phyloP scores from a whole-genome alignment of 1,140 invertebrate genomes.

The Brachionus asplanchnoidis region DNA sequence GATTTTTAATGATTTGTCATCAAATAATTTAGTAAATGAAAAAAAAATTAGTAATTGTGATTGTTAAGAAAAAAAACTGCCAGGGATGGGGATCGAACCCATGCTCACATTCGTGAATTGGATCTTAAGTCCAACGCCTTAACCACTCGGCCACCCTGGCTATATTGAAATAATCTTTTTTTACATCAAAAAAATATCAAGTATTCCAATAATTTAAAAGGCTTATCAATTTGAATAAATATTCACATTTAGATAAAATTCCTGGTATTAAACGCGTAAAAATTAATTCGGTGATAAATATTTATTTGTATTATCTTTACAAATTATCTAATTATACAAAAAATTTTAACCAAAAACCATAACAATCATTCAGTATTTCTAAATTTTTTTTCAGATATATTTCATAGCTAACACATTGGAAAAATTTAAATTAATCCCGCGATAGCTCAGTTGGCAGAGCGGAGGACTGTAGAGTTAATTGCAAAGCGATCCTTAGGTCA shows the following conservation, averaged over 20 bases:
- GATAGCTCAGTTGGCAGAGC: constrained; percentile 41
- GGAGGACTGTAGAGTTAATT: constrained; percentile 41
- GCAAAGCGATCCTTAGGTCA: constrained; percentile 42
- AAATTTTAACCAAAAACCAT: too few relatives aligned
- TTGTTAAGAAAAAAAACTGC: neutral
- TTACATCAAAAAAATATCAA: neutral
- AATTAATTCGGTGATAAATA: neutral
- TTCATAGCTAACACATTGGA: neutral
- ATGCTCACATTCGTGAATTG: constrained; percentile 30
- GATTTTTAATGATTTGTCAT: too few relatives aligned
- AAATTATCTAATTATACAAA: neutral
- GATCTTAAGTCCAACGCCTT: constrained; percentile 32
- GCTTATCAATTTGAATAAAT: neutral
- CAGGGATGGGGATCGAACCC: constrained; percentile 38
- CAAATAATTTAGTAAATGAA: too few relatives aligned
- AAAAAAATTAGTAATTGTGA: too few relatives aligned
- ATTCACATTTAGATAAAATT: neutral
- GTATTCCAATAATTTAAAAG: neutral
- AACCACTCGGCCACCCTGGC: constrained; percentile 22
- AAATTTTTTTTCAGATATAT: too few relatives aligned
- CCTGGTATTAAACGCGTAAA: neutral
- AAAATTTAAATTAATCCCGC: neutral
- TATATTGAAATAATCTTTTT: neutral
- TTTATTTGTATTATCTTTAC: neutral
- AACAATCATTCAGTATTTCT: too few relatives aligned